phyloP scores from a whole-genome alignment of 1,140 invertebrate species.

The Drosophila teissieri region DNA sequence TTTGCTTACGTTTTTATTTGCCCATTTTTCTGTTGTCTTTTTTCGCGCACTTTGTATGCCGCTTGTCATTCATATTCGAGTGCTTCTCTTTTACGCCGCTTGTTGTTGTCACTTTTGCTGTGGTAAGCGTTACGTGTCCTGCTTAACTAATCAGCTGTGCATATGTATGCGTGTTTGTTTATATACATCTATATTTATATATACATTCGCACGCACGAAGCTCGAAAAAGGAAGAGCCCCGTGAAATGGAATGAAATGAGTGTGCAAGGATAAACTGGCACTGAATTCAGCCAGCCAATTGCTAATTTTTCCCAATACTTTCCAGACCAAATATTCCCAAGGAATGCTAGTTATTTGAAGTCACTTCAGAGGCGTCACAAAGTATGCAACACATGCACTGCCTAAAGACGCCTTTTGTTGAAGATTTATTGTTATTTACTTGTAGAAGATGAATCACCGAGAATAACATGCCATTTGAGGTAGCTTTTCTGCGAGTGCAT shows the following conservation, averaged over 20 bases:
- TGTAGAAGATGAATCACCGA: too few species aligned
- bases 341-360: background rate
- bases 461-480: background rate
- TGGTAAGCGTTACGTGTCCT: slow-evolving; percentile 73
- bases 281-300: slow-evolving; percentile 19
- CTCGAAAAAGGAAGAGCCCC: slow-evolving; percentile 9
- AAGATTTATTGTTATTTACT: too few species aligned
- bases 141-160: slow-evolving; percentile 64
- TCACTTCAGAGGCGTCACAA: background rate
- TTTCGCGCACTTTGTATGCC: slow-evolving; percentile 44
- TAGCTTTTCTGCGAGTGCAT: slow-evolving; percentile 17
- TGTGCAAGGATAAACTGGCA: slow-evolving; percentile 7
- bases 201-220: background rate
- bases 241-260: slow-evolving; percentile 38
- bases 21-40: slow-evolving; percentile 14
- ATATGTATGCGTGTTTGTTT: background rate
- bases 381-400: too few species aligned
- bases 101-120: slow-evolving; percentile 70
- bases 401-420: too few species aligned
- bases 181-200: background rate
- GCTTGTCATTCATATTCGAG: slow-evolving; percentile 70
- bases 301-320: too few species aligned
- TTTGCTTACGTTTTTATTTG: slow-evolving; percentile 52
- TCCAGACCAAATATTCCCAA: too few species aligned
- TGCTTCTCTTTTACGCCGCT: slow-evolving; percentile 4